A percentile compares a stretch with the other conserved stretches of the same genome.
Conservation (phyloP, 2,797 vertebrate species). For the Paedocypris micromegethes region DNA sequence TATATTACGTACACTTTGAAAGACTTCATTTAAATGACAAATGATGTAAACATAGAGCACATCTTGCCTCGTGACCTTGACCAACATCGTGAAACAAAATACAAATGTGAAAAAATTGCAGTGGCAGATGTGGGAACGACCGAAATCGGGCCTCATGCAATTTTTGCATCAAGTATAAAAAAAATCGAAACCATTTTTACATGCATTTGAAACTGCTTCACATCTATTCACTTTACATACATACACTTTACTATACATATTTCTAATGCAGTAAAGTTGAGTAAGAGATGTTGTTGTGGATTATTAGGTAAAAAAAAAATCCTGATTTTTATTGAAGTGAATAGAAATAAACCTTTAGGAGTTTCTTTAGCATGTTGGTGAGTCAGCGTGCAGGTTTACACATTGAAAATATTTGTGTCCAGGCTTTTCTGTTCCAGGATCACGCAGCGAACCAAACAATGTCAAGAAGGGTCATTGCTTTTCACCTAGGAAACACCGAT, state of each 20-base stretch:
- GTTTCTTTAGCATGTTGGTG: slow-evolving; percentile 3
- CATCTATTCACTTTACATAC: too few relatives aligned
- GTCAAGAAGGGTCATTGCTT: slow-evolving; percentile 18
- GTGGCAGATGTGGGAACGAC: slow-evolving; percentile 19
- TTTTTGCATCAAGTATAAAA: slow-evolving; percentile 7
- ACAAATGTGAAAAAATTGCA: slow-evolving; percentile 10
- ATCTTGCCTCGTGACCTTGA: slow-evolving; percentile 8
- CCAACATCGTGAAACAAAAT: slow-evolving; percentile 8
- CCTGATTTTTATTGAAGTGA: slow-evolving; percentile 8
- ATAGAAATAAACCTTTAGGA: slow-evolving; percentile 19
- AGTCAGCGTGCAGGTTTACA: slow-evolving; percentile 7
- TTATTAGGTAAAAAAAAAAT: neutral
- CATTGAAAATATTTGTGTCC: slow-evolving; percentile 19
- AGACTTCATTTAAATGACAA: slow-evolving; percentile 30
- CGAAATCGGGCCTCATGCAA: slow-evolving; percentile 1
- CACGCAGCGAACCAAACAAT: neutral
- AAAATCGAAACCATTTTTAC: too few relatives aligned
- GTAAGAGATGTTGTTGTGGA: too few relatives aligned
- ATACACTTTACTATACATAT: too few relatives aligned
- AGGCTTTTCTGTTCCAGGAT: slow-evolving; percentile 8
- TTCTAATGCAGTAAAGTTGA: too few relatives aligned
- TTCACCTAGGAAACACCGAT: slow-evolving; percentile 21
- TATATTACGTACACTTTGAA: slow-evolving; percentile 19
- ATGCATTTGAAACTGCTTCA: too few relatives aligned
- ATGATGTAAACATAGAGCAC: slow-evolving; percentile 17